phyloP scores from a whole-genome alignment of 2,113 vertebrate genomes.

The Dromiciops gliroides region DNA sequence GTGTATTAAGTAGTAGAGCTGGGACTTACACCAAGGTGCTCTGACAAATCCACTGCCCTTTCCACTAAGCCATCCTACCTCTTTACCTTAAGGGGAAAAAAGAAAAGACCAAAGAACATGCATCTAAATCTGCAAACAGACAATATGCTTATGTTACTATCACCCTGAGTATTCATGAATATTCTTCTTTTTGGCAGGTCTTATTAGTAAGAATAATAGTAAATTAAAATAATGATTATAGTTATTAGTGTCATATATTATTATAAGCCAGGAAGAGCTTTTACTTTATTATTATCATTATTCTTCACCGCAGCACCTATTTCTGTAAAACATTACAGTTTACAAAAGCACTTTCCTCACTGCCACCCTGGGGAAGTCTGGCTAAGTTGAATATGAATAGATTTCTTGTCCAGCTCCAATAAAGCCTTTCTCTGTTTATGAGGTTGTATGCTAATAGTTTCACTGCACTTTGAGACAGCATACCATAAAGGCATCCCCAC shows the following conservation, averaged over 20 bases:
- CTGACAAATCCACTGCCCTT: neutral
- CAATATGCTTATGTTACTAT: neutral
- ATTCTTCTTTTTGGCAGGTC: neutral
- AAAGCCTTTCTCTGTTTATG: conserved; percentile 61
- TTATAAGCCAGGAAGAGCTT: neutral
- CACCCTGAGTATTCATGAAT: neutral
- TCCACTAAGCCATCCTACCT: neutral
- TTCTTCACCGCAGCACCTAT: neutral
- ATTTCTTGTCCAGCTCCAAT: conserved; percentile 43
- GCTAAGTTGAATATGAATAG: conserved; percentile 52
- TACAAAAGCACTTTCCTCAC: neutral
- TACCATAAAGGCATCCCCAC: conserved; percentile 10
- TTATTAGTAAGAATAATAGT: neutral
- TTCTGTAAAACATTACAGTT: neutral
- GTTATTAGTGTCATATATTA: neutral
- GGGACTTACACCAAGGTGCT: neutral
- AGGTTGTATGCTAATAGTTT: neutral
- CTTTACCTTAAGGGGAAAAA: neutral
- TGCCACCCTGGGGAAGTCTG: neutral
- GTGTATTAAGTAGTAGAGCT: neutral
- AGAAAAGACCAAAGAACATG: neutral
- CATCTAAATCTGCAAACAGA: neutral
- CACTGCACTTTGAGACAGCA: neutral
- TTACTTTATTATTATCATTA: neutral
- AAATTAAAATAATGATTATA: neutral